These are phyloP conservation scores for Oligia fasciuncula DNA, from an alignment of 2,888 invertebrate genomes.

Conservation along the genomic window DNA sequence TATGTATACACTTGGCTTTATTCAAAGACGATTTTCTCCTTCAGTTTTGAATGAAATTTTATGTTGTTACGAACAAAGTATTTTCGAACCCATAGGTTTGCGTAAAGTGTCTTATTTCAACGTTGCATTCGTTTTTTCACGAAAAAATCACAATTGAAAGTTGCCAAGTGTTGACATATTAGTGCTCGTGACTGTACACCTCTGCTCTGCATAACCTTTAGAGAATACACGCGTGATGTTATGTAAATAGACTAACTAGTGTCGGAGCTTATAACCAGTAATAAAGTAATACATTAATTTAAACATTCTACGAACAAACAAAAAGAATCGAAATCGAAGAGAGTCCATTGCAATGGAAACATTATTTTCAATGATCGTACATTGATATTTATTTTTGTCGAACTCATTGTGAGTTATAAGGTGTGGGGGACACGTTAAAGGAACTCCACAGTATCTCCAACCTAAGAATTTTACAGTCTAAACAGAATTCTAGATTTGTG, in stretches of 20 bases:
- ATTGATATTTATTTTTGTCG: slow-evolving; percentile 60
- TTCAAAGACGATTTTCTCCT: no score
- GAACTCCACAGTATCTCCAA: slow-evolving; percentile 29
- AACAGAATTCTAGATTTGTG: slow-evolving; percentile 10
- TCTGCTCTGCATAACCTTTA: no score
- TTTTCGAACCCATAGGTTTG: no score
- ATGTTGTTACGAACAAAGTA: no score
- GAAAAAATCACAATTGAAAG: no score
- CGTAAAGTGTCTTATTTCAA: no score
- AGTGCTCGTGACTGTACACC: no score
- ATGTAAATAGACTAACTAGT: background rate
- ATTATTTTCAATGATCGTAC: slow-evolving; percentile 56
- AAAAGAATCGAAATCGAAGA: slow-evolving; percentile 34
- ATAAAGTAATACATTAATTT: slow-evolving; percentile 27
- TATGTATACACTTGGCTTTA: no score
- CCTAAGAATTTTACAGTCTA: slow-evolving; percentile 28
- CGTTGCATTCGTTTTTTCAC: no score
- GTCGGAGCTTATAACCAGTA: background rate
- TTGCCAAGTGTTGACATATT: no score
- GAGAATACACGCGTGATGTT: no score
- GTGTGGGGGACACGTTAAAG: slow-evolving; percentile 35
- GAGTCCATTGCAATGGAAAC: slow-evolving; percentile 41
- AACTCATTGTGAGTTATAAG: slow-evolving; percentile 55
- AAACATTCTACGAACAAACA: slow-evolving; percentile 22
- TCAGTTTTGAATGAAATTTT: no score